Percentiles rank a stretch among this genome's conserved stretches.
Conservation (phyloP, 2,888 invertebrate genomes). For the Cryptus viduatorius region DNA sequence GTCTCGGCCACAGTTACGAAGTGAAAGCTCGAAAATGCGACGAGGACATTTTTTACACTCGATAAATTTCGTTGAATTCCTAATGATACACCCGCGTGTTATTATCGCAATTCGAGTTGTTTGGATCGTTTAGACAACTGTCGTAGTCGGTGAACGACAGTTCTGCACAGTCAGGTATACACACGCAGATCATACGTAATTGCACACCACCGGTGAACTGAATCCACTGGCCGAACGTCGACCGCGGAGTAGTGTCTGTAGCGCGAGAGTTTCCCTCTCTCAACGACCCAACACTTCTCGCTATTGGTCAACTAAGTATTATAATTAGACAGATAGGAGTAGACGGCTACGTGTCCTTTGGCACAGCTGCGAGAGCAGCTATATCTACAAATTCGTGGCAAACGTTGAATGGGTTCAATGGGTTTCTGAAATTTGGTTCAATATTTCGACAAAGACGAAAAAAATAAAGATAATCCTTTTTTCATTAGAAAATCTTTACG, state of each 20-base stretch:
- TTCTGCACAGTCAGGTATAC: neutral
- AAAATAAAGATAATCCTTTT: neutral
- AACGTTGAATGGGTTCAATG: conserved; percentile 23
- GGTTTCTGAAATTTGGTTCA: conserved; percentile 4
- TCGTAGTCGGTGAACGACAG: neutral
- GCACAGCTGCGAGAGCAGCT: conserved; percentile 20
- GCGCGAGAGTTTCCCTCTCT: conserved; percentile 7
- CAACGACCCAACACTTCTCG: neutral
- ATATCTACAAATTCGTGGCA: conserved; percentile 22
- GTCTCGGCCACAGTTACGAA: neutral
- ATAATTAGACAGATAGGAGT: conserved; percentile 28
- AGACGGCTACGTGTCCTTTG: conserved; percentile 39
- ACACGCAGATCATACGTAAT: neutral
- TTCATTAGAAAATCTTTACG: too few species aligned
- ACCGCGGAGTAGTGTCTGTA: neutral
- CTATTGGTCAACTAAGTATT: neutral
- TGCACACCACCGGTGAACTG: conserved; percentile 6
- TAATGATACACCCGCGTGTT: neutral
- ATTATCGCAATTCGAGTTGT: neutral
- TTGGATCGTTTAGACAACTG: neutral
- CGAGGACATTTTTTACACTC: neutral
- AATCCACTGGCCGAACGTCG: neutral
- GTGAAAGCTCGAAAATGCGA: neutral
- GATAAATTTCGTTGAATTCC: neutral
- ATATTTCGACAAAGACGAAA: neutral